These are phyloP conservation scores for Drosophila recens DNA, from an alignment of 2,888 invertebrate species.

Conservation along the genomic window DNA sequence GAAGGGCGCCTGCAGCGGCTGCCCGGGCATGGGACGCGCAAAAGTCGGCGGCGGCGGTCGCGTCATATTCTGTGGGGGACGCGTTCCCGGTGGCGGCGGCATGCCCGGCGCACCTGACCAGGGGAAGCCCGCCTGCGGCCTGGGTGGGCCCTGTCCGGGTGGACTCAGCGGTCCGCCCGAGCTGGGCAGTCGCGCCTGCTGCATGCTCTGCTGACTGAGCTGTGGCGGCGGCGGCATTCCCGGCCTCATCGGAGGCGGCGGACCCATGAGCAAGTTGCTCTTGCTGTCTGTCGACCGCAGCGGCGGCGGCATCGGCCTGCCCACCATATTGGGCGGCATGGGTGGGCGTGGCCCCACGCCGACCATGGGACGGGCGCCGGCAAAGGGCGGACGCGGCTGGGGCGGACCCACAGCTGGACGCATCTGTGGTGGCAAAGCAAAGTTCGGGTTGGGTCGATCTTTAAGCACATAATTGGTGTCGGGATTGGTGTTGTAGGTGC, in stretches of 20 bases:
- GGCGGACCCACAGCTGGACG: conserved; percentile 77
- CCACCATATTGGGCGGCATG: conserved; percentile 77
- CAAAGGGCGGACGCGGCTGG: conserved; percentile 78
- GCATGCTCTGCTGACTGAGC: conserved; percentile 72
- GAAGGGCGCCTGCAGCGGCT: conserved; percentile 78
- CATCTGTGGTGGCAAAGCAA: conserved; percentile 79
- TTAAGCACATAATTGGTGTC: conserved; percentile 16
- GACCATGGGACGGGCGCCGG: conserved; percentile 73
- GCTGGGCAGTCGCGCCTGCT: conserved; percentile 73
- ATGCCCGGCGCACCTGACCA: conserved; percentile 66
- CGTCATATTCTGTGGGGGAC: conserved; percentile 66
- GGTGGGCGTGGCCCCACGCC: conserved; percentile 80
- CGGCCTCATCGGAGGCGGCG: conserved; percentile 73
- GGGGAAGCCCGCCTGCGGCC: conserved; percentile 81
- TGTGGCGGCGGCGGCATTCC: conserved; percentile 66
- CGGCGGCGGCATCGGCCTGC: conserved; percentile 80
- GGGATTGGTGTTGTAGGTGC: conserved; percentile 34
- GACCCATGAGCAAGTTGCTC: conserved; percentile 83
- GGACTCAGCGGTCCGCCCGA: conserved; percentile 78
- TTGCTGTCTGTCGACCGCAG: conserved; percentile 86
- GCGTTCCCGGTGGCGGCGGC: conserved; percentile 62
- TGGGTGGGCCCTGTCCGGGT: conserved; percentile 79
- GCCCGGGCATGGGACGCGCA: conserved; percentile 73
- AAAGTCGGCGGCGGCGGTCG: conserved; percentile 72
- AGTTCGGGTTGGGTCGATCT: conserved; percentile 35